phyloP scores from a whole-genome alignment of 2,797 vertebrate species.

The Liasis olivaceus region DNA sequence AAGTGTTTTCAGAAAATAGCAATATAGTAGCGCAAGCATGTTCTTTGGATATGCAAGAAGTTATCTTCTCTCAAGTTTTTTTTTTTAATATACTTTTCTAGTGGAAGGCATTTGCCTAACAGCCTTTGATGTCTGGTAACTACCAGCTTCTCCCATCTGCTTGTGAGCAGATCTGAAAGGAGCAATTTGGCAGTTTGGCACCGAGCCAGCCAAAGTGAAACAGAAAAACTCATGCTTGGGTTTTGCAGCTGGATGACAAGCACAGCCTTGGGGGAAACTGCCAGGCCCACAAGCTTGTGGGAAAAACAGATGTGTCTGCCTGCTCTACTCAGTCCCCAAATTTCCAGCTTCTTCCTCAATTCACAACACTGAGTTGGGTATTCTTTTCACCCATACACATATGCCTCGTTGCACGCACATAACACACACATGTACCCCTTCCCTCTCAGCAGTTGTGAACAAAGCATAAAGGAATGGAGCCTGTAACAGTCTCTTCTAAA shows the following conservation, averaged over 20 bases:
- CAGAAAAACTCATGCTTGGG: neutral
- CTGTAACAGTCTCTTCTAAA: too few relatives aligned
- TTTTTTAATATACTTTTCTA: neutral
- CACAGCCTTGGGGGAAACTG: neutral
- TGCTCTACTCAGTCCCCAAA: neutral
- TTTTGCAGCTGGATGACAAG: neutral
- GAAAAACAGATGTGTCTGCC: neutral
- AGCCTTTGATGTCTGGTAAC: neutral
- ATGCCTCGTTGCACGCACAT: too few relatives aligned
- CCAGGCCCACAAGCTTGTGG: neutral
- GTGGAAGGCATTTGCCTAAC: neutral
- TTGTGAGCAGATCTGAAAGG: conserved; percentile 2
- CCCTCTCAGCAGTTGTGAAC: too few relatives aligned
- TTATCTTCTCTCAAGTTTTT: neutral
- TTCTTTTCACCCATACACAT: neutral
- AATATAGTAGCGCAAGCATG: neutral
- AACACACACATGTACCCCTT: too few relatives aligned
- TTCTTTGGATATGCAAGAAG: neutral
- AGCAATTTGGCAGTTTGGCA: neutral
- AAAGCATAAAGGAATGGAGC: too few relatives aligned
- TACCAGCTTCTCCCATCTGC: neutral
- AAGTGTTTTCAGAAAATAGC: neutral
- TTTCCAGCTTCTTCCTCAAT: neutral
- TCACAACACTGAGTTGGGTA: neutral
- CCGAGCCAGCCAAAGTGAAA: neutral